These are phyloP conservation scores for Pantherophis vulpinus DNA, from an alignment of 2,797 vertebrate species.

Conservation along the genomic window DNA sequence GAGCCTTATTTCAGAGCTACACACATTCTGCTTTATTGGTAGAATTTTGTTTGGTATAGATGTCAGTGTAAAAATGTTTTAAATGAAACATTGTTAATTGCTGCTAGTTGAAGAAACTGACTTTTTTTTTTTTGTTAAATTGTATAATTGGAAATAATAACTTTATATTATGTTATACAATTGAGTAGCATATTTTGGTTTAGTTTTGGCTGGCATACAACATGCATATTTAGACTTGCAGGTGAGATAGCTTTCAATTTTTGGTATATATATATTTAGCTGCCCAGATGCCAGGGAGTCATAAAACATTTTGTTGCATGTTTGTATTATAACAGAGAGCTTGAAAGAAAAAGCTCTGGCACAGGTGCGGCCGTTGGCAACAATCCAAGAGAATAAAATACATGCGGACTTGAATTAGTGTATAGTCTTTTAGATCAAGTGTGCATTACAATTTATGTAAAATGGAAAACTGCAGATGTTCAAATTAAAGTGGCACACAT, in stretches of 20 bases:
- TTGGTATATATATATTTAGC: too few species aligned
- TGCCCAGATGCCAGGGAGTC: background rate
- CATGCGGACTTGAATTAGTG: background rate
- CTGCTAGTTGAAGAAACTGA: background rate
- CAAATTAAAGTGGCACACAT: background rate
- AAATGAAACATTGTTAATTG: background rate
- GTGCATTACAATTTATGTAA: background rate
- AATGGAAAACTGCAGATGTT: background rate
- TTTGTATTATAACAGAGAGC: background rate
- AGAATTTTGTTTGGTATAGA: conserved; percentile 4
- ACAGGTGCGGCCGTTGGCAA: background rate
- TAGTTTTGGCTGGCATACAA: background rate
- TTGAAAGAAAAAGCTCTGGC: background rate
- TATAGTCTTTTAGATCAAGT: background rate
- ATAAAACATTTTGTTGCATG: background rate
- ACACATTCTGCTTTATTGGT: conserved; percentile 4
- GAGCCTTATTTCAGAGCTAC: too few species aligned
- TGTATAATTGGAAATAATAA: background rate
- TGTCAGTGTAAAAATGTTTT: background rate
- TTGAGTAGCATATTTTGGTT: background rate
- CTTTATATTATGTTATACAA: background rate
- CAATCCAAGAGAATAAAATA: background rate
- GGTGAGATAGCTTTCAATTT: background rate
- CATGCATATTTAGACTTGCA: background rate
- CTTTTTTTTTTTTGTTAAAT: background rate